These are phyloP conservation scores for Gandaritis pyraliata DNA, from an alignment of 2,888 invertebrate genomes.

Conservation along the genomic window DNA sequence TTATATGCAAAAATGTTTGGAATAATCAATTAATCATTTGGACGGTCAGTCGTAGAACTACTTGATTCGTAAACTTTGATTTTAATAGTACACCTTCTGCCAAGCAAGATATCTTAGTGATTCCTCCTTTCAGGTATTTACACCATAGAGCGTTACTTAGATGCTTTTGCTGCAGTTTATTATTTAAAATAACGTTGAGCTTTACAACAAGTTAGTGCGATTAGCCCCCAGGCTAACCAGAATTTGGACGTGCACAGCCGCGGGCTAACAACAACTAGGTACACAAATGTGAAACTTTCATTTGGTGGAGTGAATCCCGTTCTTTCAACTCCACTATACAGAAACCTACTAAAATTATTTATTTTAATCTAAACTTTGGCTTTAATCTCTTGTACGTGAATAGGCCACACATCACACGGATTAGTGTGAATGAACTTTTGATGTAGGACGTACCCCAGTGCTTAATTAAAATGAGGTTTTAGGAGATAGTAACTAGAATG, in stretches of 20 bases:
- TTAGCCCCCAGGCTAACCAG: not conserved
- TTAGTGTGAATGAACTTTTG: conserved; percentile 19
- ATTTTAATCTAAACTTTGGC: conserved; percentile 37
- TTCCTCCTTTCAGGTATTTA: too few species aligned
- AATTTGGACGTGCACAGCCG: not conserved
- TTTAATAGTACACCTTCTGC: too few species aligned
- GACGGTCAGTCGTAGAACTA: too few species aligned
- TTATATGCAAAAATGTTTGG: too few species aligned
- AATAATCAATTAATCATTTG: too few species aligned
- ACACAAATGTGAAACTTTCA: conserved; percentile 2
- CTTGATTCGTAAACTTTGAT: too few species aligned
- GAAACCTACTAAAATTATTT: conserved; percentile 33
- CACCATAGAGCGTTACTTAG: too few species aligned
- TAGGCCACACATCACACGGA: conserved; percentile 18
- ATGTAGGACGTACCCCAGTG: conserved; percentile 10
- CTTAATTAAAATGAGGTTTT: conserved; percentile 11
- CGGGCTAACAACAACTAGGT: not conserved
- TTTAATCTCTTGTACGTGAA: conserved; percentile 23
- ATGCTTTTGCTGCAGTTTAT: too few species aligned
- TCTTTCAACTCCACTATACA: conserved; percentile 18
- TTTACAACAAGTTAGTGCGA: too few species aligned
- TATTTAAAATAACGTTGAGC: too few species aligned
- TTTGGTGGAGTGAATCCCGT: conserved; percentile 1
- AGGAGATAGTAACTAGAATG: not conserved
- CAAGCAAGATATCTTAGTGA: too few species aligned